Evolutionary conservation across 2,113 vertebrate genomes (phyloP).

Genomic region (Bucco capensis): DNA sequence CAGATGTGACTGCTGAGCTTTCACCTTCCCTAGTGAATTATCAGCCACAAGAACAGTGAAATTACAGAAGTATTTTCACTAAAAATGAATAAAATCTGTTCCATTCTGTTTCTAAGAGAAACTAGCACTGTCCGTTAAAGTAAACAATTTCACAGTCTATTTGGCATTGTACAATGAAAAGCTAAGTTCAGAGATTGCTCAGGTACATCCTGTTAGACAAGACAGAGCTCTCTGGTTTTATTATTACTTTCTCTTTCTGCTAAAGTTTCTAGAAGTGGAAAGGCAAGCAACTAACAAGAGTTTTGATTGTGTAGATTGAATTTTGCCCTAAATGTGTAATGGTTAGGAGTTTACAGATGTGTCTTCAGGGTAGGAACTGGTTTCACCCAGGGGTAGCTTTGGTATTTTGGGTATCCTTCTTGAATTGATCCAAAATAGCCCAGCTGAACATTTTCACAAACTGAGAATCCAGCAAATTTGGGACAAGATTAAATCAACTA

Average conservation of each 20-base stretch:
- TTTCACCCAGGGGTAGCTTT: neutral
- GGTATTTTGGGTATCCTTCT: neutral
- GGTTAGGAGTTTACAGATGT: neutral
- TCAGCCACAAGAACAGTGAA: neutral
- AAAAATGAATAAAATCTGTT: neutral
- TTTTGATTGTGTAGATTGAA: neutral
- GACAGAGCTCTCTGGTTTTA: neutral
- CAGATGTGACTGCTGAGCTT: neutral
- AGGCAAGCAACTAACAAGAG: neutral
- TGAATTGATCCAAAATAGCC: neutral
- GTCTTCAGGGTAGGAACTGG: neutral
- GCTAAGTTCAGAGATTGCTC: neutral
- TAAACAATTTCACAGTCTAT: slow-evolving; percentile 61
- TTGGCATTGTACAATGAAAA: neutral
- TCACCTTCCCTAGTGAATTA: neutral
- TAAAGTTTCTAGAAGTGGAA: neutral
- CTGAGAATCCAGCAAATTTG: neutral
- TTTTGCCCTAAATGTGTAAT: neutral
- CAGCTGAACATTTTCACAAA: neutral
- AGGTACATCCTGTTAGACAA: neutral
- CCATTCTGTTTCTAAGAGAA: slow-evolving; percentile 16
- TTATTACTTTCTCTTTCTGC: neutral
- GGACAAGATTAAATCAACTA: neutral
- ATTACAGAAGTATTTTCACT: neutral
- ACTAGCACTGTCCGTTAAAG: neutral